phyloP scores from a whole-genome alignment of 2,797 vertebrate species.

The Echeneis naucrates region DNA sequence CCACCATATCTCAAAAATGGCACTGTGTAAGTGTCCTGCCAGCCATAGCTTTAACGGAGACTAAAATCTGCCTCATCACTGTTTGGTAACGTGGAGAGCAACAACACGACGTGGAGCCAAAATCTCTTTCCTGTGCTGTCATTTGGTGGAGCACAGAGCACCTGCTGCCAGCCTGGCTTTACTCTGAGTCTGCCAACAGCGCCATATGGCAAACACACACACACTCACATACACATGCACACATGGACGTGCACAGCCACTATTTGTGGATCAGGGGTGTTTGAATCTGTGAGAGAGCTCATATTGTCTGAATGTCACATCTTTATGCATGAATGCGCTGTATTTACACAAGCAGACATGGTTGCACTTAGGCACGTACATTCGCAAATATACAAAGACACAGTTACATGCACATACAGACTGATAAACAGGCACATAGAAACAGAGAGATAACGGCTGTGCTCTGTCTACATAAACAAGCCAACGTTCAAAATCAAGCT shows the following conservation, averaged over 20 bases:
- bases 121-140: conserved; percentile 31
- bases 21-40: conserved; percentile 4
- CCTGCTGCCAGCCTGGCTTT: conserved; percentile 52
- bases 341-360: conserved; percentile 38
- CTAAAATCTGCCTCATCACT: conserved; percentile 13
- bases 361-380: conserved; percentile 12
- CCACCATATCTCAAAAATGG: not conserved
- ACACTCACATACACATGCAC: conserved; percentile 16
- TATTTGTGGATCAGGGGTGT: conserved; percentile 52
- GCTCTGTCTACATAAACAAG: conserved; percentile 44
- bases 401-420: conserved; percentile 7
- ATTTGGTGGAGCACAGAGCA: conserved; percentile 46
- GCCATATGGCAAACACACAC: conserved; percentile 59
- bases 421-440: not conserved
- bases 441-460: conserved; percentile 25
- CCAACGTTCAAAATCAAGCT: conserved; percentile 46
- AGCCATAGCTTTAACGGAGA: not conserved
- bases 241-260: not conserved
- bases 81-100: conserved; percentile 44
- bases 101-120: conserved; percentile 39
- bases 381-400: conserved; percentile 16
- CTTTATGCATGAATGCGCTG: conserved; percentile 57
- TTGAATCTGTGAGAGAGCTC: conserved; percentile 47
- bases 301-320: conserved; percentile 66
- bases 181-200: conserved; percentile 42